These are phyloP conservation scores for Crypturellus tataupa DNA, from an alignment of 2,797 vertebrate species.

Conservation along the genomic window DNA sequence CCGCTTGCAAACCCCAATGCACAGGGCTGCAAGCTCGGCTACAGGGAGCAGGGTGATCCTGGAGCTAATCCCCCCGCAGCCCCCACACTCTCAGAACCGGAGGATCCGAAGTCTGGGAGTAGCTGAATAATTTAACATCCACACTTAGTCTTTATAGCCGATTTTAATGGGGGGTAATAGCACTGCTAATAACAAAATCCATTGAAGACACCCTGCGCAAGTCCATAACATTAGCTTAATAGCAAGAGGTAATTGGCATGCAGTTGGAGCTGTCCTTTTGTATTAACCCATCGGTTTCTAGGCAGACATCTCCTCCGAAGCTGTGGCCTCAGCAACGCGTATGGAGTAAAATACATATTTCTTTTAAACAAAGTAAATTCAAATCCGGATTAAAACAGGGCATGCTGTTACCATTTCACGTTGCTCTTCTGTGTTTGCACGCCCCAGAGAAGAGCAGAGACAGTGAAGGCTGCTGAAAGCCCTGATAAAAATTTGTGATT, in stretches of 20 bases:
- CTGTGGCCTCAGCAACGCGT: rapidly evolving
- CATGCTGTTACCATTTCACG: rapidly evolving
- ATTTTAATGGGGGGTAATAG: conserved; percentile 80
- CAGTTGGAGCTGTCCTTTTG: conserved; percentile 60
- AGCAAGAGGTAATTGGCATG: conserved; percentile 80
- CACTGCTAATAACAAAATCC: conserved; percentile 79
- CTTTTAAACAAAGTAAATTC: not conserved
- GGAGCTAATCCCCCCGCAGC: not conserved
- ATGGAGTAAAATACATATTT: not conserved
- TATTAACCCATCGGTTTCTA: conserved; percentile 76
- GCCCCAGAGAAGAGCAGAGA: rapidly evolving
- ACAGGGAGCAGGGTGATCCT: not conserved
- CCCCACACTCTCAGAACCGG: not conserved
- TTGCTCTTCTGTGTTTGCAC: not conserved
- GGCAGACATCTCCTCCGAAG: conserved; percentile 30
- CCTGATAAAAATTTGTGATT: rapidly evolving
- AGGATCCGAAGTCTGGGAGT: conserved; percentile 67
- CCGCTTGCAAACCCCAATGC: not conserved
- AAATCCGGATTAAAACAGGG: not conserved
- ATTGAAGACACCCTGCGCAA: conserved; percentile 73
- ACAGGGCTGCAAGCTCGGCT: not conserved
- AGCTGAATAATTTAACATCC: conserved; percentile 78
- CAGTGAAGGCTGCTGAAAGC: not conserved
- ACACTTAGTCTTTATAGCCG: conserved; percentile 57
- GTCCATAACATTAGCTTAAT: conserved; percentile 84